These are phyloP conservation scores for Ornithoptera priamus DNA, from an alignment of 2,888 invertebrate genomes.

Conservation along the genomic window DNA sequence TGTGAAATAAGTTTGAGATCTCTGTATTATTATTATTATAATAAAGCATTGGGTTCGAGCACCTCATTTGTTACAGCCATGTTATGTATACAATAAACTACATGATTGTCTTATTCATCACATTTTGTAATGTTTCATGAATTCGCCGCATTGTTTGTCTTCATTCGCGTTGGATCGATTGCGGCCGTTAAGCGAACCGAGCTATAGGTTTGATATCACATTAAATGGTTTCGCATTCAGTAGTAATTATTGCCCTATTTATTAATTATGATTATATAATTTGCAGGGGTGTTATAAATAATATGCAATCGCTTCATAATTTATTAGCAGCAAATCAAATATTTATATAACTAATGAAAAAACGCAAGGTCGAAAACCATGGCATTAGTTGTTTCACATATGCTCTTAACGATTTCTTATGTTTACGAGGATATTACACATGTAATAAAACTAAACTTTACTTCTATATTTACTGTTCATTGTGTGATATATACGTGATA, in stretches of 20 bases:
- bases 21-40: too few species aligned
- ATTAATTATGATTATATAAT: constrained; percentile 30
- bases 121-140: constrained; percentile 76
- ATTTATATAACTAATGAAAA: constrained; percentile 15
- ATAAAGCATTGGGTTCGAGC: too few species aligned
- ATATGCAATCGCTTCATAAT: constrained; percentile 36
- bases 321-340: constrained; percentile 37
- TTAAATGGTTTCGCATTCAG: constrained; percentile 69
- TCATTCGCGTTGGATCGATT: constrained; percentile 61
- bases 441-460: too few species aligned
- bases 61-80: too few species aligned
- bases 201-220: constrained; percentile 77
- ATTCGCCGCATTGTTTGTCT: constrained; percentile 65
- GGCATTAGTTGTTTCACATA: not conserved
- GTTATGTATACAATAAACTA: too few species aligned
- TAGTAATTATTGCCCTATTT: constrained; percentile 52
- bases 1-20: too few species aligned
- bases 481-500: too few species aligned
- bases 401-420: not conserved
- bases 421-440: too few species aligned
- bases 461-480: too few species aligned
- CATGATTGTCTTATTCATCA: constrained; percentile 40
- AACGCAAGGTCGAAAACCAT: not conserved
- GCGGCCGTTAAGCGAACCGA: constrained; percentile 69
- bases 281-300: constrained; percentile 30